Percentiles rank a stretch among this genome's conserved stretches.
phyloP scores from a whole-genome alignment of 1,140 invertebrate species.

The Euwallacea fornicatus region DNA sequence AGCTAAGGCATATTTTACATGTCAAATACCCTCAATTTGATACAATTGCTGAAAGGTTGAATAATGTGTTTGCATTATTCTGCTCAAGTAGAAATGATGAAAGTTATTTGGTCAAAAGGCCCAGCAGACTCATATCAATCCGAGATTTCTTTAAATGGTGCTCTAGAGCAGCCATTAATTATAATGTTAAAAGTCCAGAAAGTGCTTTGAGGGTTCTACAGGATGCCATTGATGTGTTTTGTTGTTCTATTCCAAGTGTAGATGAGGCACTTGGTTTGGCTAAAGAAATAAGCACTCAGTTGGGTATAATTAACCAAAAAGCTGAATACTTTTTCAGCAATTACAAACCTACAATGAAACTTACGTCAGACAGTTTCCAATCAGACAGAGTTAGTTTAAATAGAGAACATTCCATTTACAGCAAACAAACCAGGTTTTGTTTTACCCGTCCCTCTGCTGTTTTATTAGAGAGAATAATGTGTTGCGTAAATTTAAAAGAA shows the following conservation, averaged over 20 bases:
- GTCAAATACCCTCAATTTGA: conserved; percentile 70
- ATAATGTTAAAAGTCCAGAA: conserved; percentile 72
- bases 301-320: conserved; percentile 82
- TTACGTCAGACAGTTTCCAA: conserved; percentile 48
- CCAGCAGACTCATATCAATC: conserved; percentile 70
- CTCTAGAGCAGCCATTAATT: conserved; percentile 71
- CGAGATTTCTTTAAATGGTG: conserved; percentile 95
- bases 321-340: conserved; percentile 77
- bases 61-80: conserved; percentile 83
- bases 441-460: conserved; percentile 77
- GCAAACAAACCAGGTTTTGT: conserved; percentile 67
- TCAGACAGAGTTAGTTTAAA: conserved; percentile 44
- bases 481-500: conserved; percentile 80
- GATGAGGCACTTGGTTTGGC: conserved; percentile 67
- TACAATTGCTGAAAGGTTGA: conserved; percentile 75
- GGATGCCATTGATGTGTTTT: conserved; percentile 91
- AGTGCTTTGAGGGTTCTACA: conserved; percentile 79
- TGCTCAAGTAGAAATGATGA: conserved; percentile 57
- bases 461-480: conserved; percentile 84
- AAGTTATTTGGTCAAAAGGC: conserved; percentile 45
- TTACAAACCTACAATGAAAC: conserved; percentile 75
- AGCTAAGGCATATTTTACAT: conserved; percentile 70
- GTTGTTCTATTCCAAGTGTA: conserved; percentile 69
- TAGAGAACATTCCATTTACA: conserved; percentile 51
- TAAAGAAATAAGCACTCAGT: conserved; percentile 72